Base-by-base conservation (phyloP, 2,888 invertebrate species). In the Tetragonisca angustula region DNA sequence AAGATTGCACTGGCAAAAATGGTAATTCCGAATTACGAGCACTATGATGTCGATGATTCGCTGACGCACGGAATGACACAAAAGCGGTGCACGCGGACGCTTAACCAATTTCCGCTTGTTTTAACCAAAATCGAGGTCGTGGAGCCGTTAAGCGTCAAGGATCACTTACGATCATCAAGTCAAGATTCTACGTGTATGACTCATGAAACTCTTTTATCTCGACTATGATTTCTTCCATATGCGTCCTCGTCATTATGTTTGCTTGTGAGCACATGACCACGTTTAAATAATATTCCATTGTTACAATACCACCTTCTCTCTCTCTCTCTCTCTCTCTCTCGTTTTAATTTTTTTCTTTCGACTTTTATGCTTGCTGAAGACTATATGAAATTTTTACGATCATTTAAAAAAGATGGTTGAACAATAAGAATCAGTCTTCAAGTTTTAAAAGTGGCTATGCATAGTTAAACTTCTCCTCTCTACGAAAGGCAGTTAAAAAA, bases 101-200 rank as follows among this genome's bases (percentile, higher is more conserved):
- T 83, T 86, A 83, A 86, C 86, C 86, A 82, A 92, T 92, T 93
- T 92, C 91, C 92, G 92, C 90, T 91, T 91, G 90, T 86, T 86
- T 86, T 83, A 61, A 86, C 86, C 91, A 87, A 92, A 93, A 93
- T 92, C 88, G 91, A 93, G 92, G 92, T 92, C 92, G 91, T 84
- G 84, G 86, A 88, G 91, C 91, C 90, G 91, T 91, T 91, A 91
- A 87, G 83, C 86, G 85, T 87, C 85, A 87, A 87, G 89, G 89
- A 89, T 88, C 90, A 88, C 89, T 86, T 85, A 87, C 88, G 88
- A 87, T 86, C 78, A 82, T 82, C 76, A 73, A 70, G 73, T 79
- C 79, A 81, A 83, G 81, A 87, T 87, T 83, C 79, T 84, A 85
- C 73, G 80, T 77, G 70, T 79, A 80, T 86, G 86, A 86, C 86